Evolutionary conservation across 2,888 invertebrate species (phyloP).

Genomic region (Rhogogaster chlorosoma): DNA sequence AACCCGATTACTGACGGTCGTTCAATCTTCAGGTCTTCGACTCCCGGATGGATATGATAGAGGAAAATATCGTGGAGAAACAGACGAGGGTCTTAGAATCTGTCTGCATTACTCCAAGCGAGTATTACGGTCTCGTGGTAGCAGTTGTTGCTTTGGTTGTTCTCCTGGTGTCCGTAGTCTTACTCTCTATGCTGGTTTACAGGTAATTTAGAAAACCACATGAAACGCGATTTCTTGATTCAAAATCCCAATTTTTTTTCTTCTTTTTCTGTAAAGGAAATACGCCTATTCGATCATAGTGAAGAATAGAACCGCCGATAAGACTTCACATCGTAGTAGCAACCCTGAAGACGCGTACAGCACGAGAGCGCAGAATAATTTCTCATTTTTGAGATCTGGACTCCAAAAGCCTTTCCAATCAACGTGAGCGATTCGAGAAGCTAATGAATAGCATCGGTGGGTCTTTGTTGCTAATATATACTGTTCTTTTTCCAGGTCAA

Average conservation of each 20-base stretch:
- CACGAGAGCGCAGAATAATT: slow-evolving; percentile 71
- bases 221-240: not conserved
- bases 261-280: slow-evolving; percentile 77
- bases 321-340: slow-evolving; percentile 77
- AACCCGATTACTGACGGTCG: not conserved
- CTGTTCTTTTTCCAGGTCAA: slow-evolving; percentile 58
- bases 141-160: slow-evolving; percentile 88
- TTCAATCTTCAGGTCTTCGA: slow-evolving; percentile 86
- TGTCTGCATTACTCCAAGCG: slow-evolving; percentile 90
- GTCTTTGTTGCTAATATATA: not conserved
- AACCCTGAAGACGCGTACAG: slow-evolving; percentile 80
- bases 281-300: slow-evolving; percentile 85
- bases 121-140: slow-evolving; percentile 91
- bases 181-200: slow-evolving; percentile 88
- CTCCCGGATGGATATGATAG: slow-evolving; percentile 81
- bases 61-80: slow-evolving; percentile 70
- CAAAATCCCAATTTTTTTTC: not conserved
- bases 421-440: slow-evolving; percentile 67
- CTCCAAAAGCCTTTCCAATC: slow-evolving; percentile 74
- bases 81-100: slow-evolving; percentile 83
- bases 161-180: slow-evolving; percentile 86
- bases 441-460: not conserved
- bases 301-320: slow-evolving; percentile 72
- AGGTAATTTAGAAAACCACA: slow-evolving; percentile 78
- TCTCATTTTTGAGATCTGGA: slow-evolving; percentile 76